A percentile compares a stretch with the other conserved stretches of the same genome.
Evolutionary conservation across 2,797 vertebrate species (phyloP).

Genomic region (Chelon auratus): DNA sequence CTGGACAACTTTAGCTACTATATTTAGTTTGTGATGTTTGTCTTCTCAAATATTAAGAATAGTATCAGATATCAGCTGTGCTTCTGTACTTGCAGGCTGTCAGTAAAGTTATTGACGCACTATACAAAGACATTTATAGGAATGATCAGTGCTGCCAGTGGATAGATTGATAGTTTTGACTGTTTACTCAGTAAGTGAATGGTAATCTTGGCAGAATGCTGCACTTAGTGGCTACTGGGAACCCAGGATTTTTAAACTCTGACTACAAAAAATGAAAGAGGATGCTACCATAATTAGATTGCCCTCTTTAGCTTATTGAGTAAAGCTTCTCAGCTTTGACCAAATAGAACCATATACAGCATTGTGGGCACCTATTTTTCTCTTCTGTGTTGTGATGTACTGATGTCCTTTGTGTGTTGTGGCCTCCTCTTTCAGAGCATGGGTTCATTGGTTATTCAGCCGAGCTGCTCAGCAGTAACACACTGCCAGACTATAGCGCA

Average conservation of each 20-base stretch:
- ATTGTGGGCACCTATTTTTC: no score
- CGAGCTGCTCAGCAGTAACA: conserved; percentile 89
- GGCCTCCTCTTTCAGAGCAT: conserved; percentile 81
- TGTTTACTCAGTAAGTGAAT: background rate
- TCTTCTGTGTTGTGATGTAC: no score
- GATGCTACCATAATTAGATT: no score
- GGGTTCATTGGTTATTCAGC: conserved; percentile 93
- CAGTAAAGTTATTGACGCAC: background rate
- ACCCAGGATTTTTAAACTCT: no score
- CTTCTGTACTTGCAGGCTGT: background rate
- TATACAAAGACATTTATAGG: background rate
- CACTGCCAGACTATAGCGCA: conserved; percentile 89
- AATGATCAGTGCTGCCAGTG: background rate
- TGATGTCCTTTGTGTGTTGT: conserved; percentile 17
- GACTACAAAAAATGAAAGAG: no score
- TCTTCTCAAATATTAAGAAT: background rate
- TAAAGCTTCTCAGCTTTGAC: no score
- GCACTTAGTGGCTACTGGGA: no score
- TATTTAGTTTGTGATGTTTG: background rate
- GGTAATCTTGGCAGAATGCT: background rate
- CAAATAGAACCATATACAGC: no score
- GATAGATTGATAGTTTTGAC: background rate
- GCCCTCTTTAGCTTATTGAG: no score
- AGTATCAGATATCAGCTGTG: background rate
- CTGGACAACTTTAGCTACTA: background rate